Percentiles rank a stretch among this genome's conserved stretches.
Conservation (phyloP, 2,888 invertebrate species). For the Tineola bisselliella region DNA sequence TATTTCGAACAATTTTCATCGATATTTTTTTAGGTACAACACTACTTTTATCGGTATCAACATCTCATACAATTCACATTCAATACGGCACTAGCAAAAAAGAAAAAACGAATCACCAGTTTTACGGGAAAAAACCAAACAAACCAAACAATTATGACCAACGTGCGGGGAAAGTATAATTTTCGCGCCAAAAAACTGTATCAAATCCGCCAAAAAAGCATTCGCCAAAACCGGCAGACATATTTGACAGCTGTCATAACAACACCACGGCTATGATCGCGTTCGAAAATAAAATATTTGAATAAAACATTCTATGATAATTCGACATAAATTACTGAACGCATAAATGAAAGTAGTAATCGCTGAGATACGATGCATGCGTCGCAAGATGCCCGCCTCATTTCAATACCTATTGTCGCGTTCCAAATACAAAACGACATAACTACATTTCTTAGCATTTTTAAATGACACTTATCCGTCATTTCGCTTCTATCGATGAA, state of each 20-base stretch:
- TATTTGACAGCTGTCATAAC: slow-evolving; percentile 61
- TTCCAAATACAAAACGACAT: slow-evolving; percentile 35
- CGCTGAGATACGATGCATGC: slow-evolving; percentile 40
- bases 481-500: slow-evolving; percentile 34
- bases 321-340: slow-evolving; percentile 52
- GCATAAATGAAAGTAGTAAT: slow-evolving; percentile 38
- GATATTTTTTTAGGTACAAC: no score
- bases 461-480: slow-evolving; percentile 41
- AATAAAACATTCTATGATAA: slow-evolving; percentile 39
- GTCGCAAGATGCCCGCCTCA: slow-evolving; percentile 38
- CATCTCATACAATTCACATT: no score
- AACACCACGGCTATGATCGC: not conserved
- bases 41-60: no score
- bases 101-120: not conserved
- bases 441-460: slow-evolving; percentile 30
- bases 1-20: no score
- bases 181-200: slow-evolving; percentile 27
- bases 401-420: slow-evolving; percentile 59
- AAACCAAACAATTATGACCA: slow-evolving; percentile 64
- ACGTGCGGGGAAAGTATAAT: slow-evolving; percentile 62
- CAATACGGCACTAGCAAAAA: not conserved
- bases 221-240: not conserved
- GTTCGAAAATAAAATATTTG: slow-evolving; percentile 28
- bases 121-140: slow-evolving; percentile 18
- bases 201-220: not conserved